Conservation (phyloP, 2,113 vertebrate species). For the Noturus placidus region DNA sequence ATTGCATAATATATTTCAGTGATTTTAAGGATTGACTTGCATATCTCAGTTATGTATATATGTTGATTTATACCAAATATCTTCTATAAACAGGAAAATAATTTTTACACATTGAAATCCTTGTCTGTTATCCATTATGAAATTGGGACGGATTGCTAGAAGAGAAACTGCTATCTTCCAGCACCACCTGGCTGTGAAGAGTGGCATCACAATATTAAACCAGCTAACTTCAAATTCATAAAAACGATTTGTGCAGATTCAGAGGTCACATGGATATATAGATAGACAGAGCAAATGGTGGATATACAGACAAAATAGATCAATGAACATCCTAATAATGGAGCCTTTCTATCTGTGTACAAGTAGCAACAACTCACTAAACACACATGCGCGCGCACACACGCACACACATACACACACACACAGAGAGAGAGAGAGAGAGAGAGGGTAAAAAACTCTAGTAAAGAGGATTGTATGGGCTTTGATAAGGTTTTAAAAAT, state of each 20-base stretch:
- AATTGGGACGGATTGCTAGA: not conserved
- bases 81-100: not conserved
- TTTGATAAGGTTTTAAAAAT: too few relatives aligned
- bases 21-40: not conserved
- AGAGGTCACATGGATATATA: too few relatives aligned
- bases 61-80: not conserved
- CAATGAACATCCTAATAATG: not conserved
- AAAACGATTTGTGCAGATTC: not conserved
- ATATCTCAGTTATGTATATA: not conserved
- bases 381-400: too few relatives aligned
- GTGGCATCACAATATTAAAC: not conserved
- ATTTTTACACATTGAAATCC: not conserved
- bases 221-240: not conserved
- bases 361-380: not conserved
- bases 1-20: not conserved
- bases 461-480: too few relatives aligned
- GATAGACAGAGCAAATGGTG: not conserved
- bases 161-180: not conserved
- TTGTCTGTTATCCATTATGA: not conserved
- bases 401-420: too few relatives aligned
- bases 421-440: too few relatives aligned
- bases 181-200: constrained; percentile 52
- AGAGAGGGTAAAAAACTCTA: too few relatives aligned
- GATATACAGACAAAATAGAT: not conserved
- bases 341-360: not conserved